A percentile compares a stretch with the other conserved stretches of the same genome.
Conservation (phyloP, 2,888 invertebrate species). For the Caenorhabditis sp. region DNA sequence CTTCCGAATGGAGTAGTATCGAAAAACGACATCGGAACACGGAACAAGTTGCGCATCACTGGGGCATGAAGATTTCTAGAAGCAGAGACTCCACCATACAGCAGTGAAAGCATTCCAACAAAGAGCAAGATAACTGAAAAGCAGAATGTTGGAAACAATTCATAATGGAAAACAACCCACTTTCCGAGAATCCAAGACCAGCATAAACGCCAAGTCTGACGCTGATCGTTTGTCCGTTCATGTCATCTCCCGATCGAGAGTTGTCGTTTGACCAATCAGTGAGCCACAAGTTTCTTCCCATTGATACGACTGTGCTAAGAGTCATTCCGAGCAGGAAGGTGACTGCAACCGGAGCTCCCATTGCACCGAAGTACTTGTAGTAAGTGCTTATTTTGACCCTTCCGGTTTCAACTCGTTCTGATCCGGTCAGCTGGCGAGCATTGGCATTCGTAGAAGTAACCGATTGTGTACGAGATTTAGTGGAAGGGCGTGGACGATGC, state of each 20-base stretch:
- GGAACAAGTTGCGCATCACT: conserved; percentile 80
- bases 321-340: conserved; percentile 80
- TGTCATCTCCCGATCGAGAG: conserved; percentile 48
- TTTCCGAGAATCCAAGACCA: conserved; percentile 81
- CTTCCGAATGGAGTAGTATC: conserved; percentile 83
- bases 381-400: conserved; percentile 80
- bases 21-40: conserved; percentile 83
- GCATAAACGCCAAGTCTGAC: conserved; percentile 82
- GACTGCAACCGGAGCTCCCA: conserved; percentile 76
- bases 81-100: conserved; percentile 83
- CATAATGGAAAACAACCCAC: no score
- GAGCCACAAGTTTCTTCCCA: conserved; percentile 82
- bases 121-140: conserved; percentile 79
- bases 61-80: conserved; percentile 81
- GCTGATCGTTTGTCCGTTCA: conserved; percentile 63
- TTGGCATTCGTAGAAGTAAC: conserved; percentile 33
- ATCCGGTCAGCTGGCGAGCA: conserved; percentile 75
- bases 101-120: conserved; percentile 80
- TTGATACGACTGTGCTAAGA: conserved; percentile 77
- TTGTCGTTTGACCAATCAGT: conserved; percentile 83
- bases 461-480: conserved; percentile 52
- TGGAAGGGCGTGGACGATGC: conserved; percentile 65
- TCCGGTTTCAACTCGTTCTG: conserved; percentile 81
- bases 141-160: no score
- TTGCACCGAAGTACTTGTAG: conserved; percentile 79